Percentiles rank a stretch among this genome's conserved stretches.
Evolutionary conservation across 2,888 invertebrate genomes (phyloP).

Genomic region (Pinctada fucata): DNA sequence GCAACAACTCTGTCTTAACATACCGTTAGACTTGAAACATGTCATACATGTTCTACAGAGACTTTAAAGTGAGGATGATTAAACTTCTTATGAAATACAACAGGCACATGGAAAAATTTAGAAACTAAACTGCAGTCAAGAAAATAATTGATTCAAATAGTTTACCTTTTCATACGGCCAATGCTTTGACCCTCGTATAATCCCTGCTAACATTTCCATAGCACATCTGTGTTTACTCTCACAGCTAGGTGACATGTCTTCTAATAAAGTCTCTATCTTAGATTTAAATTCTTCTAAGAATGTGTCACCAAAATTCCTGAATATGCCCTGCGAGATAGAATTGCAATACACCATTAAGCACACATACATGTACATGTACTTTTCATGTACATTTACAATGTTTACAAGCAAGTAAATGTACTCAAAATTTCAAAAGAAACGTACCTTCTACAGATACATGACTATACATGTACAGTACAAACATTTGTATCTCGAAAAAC

Average conservation of each 20-base stretch:
- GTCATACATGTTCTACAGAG: too few relatives aligned
- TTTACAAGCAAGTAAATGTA: background rate
- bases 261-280: conserved; percentile 83
- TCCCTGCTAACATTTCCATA: conserved; percentile 87
- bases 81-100: too few relatives aligned
- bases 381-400: background rate
- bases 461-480: too few relatives aligned
- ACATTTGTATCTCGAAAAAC: too few relatives aligned
- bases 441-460: too few relatives aligned
- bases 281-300: conserved; percentile 82
- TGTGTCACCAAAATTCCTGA: conserved; percentile 86
- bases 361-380: background rate
- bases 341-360: background rate
- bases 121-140: too few relatives aligned
- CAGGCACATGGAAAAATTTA: too few relatives aligned
- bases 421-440: background rate
- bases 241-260: conserved; percentile 78
- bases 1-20: too few relatives aligned
- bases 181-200: conserved; percentile 89
- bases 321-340: conserved; percentile 80
- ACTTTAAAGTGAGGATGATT: too few relatives aligned
- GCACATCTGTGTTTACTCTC: conserved; percentile 90
- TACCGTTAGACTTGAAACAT: too few relatives aligned
- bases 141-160: too few relatives aligned
- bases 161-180: conserved; percentile 83